Percentiles rank a stretch among this genome's conserved stretches.
Conservation (phyloP, 2,113 vertebrate species). For the Zosterops pallidus region DNA sequence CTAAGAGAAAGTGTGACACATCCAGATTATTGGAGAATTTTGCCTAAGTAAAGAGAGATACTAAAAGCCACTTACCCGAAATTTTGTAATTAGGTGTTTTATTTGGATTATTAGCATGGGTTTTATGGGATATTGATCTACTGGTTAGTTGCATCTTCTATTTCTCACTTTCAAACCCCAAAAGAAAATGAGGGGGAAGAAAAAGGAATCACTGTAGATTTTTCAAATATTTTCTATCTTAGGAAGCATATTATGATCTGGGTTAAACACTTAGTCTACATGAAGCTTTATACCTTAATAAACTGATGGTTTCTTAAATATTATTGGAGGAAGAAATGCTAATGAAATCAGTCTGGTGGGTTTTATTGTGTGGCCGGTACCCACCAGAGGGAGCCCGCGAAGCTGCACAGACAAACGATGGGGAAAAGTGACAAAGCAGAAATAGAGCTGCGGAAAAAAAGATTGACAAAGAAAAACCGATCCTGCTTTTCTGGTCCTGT, state of each 20-base stretch:
- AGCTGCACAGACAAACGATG: fast-evolving
- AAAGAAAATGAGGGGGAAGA: fast-evolving
- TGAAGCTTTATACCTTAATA: not conserved
- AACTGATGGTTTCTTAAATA: not conserved
- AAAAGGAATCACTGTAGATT: not conserved
- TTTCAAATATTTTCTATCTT: not conserved
- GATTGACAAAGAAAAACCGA: not conserved
- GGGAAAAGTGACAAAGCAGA: not conserved
- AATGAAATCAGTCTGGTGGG: fast-evolving
- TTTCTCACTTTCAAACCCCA: not conserved
- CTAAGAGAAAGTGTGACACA: not conserved
- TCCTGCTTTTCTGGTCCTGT: not conserved
- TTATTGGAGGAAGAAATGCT: not conserved
- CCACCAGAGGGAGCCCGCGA: constrained; percentile 11
- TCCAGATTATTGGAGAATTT: not conserved
- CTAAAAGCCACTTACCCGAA: not conserved
- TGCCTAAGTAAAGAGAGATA: not conserved
- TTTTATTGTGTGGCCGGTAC: fast-evolving
- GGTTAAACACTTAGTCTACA: not conserved
- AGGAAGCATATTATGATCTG: not conserved
- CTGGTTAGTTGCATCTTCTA: not conserved
- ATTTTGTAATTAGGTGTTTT: not conserved
- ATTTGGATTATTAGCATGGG: not conserved
- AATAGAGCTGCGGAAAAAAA: fast-evolving
- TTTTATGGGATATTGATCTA: not conserved